A percentile compares a stretch with the other conserved stretches of the same genome.
Conservation (phyloP, 2,113 vertebrate species). For the Ophthalmolycus amberensis region DNA sequence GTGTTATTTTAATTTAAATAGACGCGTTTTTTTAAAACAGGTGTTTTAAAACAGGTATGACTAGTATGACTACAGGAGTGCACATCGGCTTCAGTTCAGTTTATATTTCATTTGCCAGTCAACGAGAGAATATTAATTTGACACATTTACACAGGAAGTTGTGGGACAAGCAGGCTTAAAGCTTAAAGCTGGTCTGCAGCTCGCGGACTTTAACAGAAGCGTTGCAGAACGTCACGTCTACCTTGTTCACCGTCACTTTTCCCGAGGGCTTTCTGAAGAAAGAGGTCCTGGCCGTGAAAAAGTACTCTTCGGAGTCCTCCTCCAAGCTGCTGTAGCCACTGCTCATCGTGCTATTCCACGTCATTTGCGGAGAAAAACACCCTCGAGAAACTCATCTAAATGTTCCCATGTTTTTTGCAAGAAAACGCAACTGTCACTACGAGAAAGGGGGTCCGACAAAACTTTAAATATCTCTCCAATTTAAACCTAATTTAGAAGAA, state of each 20-base stretch:
- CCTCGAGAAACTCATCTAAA: conserved; percentile 28
- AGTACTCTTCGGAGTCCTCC: conserved; percentile 96
- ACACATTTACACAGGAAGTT: not conserved
- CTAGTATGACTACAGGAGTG: not conserved
- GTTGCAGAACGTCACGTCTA: conserved; percentile 35
- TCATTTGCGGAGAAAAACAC: conserved; percentile 81
- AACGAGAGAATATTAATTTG: not conserved
- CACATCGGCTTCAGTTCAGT: rapidly evolving
- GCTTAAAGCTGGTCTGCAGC: not conserved
- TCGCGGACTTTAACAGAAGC: not conserved
- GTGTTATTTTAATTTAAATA: not conserved
- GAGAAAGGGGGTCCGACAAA: rapidly evolving
- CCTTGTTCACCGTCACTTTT: conserved; percentile 84
- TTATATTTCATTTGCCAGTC: not conserved
- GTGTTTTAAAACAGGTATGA: too few relatives aligned
- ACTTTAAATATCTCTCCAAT: too few relatives aligned
- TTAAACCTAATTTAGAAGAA: not conserved
- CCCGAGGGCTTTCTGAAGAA: conserved; percentile 91
- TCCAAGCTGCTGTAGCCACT: conserved; percentile 98
- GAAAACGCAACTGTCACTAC: too few relatives aligned
- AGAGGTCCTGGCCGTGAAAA: conserved; percentile 96
- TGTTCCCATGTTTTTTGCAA: not conserved
- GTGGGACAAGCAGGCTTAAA: not conserved
- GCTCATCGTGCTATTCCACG: conserved; percentile 96
- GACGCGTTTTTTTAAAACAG: not conserved